These are phyloP conservation scores for Brachionus koreanus DNA, from an alignment of 1,140 invertebrate genomes.

Conservation along the genomic window DNA sequence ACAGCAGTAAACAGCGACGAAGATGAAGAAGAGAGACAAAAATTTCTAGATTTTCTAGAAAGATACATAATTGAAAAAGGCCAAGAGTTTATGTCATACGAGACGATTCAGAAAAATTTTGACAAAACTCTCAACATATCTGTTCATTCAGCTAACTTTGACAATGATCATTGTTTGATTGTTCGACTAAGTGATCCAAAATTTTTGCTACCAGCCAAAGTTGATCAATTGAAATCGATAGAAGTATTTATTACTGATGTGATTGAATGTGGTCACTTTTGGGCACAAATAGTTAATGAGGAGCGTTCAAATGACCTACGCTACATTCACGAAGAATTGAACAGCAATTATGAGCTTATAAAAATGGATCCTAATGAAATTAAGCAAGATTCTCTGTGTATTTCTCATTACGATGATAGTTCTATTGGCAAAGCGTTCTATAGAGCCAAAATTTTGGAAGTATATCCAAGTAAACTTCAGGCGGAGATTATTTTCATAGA, in stretches of 20 bases:
- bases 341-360: neutral
- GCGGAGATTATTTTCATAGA: neutral
- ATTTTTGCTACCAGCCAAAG: neutral
- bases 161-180: neutral
- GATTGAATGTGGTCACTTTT: slow-evolving; percentile 30
- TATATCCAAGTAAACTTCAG: neutral
- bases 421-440: neutral
- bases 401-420: neutral
- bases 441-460: too few species aligned
- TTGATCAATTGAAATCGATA: neutral
- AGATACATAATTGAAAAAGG: neutral
- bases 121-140: neutral
- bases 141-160: neutral
- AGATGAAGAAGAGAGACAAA: neutral
- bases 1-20: neutral
- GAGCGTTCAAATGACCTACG: neutral
- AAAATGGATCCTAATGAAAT: neutral
- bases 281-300: neutral
- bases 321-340: neutral
- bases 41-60: neutral
- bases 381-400: neutral
- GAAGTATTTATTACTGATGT: neutral
- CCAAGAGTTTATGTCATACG: neutral
- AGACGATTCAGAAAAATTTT: neutral
- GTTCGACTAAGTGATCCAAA: neutral